Evolutionary conservation across 2,888 invertebrate species (phyloP), one percentile per base, ranked within the genome.

Genomic region (Carabus problematicus): DNA sequence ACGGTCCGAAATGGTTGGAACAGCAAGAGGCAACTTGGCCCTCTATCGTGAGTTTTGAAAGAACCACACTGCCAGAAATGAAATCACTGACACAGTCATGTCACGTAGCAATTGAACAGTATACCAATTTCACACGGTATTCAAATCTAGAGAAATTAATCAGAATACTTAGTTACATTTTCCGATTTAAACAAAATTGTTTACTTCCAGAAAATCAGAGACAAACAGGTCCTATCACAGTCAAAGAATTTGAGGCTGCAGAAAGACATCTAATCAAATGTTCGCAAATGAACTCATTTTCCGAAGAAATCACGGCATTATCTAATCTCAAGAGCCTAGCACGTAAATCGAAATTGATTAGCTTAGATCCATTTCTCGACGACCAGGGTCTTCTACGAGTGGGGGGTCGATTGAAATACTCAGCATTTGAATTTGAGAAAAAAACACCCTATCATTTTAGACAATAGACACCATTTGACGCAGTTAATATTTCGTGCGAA

Each of bases 181-280:
- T 60, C 45, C 70, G 54, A 18, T 66, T 70, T 9, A n/a, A 49
- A 18, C 47, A 49, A 8, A 62, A 39, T 9, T 49, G 40, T 49
- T n/a, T n/a, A n/a, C 14, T 7, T 49, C 39, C 19, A 11, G 16
- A 8, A 42, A 42, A 42, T 42, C 8, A 42, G 11, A 42, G 11
- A 8, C 42, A 42, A 8, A 42, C n/a, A n/a, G n/a, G n/a, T n/a
- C n/a, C n/a, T n/a, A n/a, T n/a, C n/a, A n/a, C n/a, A n/a, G n/a
- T n/a, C n/a, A n/a, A n/a, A n/a, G n/a, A 42, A 42, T 8, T 42
- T 8, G 8, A 42, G 8, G 11, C 11, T 9, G 42, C 42, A 42
- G 8, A 8, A 8, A 42, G 8, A 11, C 8, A 42, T 8, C 11
- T 42, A 42, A 42, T 42, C 42, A 42, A 42, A 42, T 8, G 8